Evolutionary conservation across 2,888 invertebrate species (phyloP), one percentile per base, ranked within the genome.

Genomic region (Pemphredon lugubris): DNA sequence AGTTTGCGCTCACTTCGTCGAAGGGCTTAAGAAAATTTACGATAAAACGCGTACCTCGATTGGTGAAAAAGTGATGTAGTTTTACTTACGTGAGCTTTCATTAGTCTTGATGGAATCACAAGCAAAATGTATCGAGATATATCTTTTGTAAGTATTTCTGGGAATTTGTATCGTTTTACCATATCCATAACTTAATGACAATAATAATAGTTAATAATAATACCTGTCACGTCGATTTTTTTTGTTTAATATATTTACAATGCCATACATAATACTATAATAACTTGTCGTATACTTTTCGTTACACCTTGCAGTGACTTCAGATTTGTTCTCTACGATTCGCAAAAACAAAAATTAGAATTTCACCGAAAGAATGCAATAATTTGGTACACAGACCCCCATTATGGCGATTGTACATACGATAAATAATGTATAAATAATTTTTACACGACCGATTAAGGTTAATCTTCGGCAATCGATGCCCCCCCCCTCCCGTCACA

Each of bases 251-350:
- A 82, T 87, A 87, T 87, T 86, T 87, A 87, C 87, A 87, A 84
- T 84, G 80, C 77, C 83, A 83, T 78, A 79, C 79, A 79, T 83
- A 77, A 82, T 84, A 82, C 82, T 86, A 86, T 82, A 80, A 83
- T 86, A 87, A 84, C 84, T 84, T 82, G 82, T 87, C 87, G 87
- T 87, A 87, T 86, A 86, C 86, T 81, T 84, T 81, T 85, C 75
- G 81, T 81, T 83, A 73, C 73, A 65, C 65, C 73, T 63, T 65
- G 64, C 68, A 58, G 44, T 61, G 69, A 50, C 61, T 48, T 61
- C 40, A 58, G 69, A 64, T 63, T 65, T 55, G 55, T 54, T 47
- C 57, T 44, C 45, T 55, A 32, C 18, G 23, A 37, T 48, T 50
- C 54, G 11, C 40, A 20, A 39, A 57, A 39, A 54, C 14, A 44